Conservation (phyloP, 35 echinoderm and acorn worm genomes). For the Apostichopus parvimensis region DNA sequence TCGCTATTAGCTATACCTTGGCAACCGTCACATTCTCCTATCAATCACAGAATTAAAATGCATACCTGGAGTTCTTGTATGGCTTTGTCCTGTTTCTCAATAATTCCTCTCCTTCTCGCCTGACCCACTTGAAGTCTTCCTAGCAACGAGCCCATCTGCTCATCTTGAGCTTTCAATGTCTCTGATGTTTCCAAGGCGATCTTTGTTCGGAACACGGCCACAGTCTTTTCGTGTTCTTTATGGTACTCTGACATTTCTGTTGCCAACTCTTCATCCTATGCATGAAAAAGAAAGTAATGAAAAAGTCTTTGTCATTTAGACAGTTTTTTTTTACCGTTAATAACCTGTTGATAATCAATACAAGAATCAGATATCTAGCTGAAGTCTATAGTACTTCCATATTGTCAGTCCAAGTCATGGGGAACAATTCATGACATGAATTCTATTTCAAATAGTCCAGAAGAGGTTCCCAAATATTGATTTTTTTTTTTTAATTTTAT, state of each 20-base stretch:
- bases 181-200: constrained; percentile 78
- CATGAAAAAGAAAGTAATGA: neutral
- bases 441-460: too few relatives aligned
- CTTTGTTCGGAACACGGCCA: constrained; percentile 62
- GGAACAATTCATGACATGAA: too few relatives aligned
- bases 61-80: constrained; percentile 86
- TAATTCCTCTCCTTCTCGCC: constrained; percentile 83
- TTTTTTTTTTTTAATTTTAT: too few relatives aligned
- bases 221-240: constrained; percentile 62
- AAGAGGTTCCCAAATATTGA: too few relatives aligned
- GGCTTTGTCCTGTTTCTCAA: constrained; percentile 87
- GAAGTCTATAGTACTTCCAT: too few relatives aligned
- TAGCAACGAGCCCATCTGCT: constrained; percentile 74
- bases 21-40: too few relatives aligned
- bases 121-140: constrained; percentile 91
- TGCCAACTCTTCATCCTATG: constrained; percentile 63
- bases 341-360: too few relatives aligned
- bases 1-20: too few relatives aligned
- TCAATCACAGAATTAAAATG: too few relatives aligned
- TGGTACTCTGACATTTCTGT: constrained; percentile 59
- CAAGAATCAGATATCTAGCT: too few relatives aligned
- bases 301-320: too few relatives aligned
- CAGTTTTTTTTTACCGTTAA: neutral
- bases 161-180: constrained; percentile 82
- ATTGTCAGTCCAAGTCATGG: too few relatives aligned